Percentiles rank a stretch among this genome's conserved stretches.
Evolutionary conservation across 2,797 vertebrate species (phyloP).

Genomic region (Cephalopachus bancanus): DNA sequence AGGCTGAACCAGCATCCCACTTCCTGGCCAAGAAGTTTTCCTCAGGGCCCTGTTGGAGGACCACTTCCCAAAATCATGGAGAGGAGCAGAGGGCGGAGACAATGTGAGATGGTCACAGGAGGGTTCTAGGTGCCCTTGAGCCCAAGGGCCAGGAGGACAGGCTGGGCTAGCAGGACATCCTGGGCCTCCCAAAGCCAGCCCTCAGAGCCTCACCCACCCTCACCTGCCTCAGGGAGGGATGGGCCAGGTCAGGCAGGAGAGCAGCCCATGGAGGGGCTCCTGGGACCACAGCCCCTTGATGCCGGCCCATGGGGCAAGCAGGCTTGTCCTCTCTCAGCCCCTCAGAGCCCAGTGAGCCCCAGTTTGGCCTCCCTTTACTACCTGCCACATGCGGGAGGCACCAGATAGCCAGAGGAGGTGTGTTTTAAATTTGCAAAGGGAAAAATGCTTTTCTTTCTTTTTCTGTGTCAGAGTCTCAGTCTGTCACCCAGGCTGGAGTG

Average conservation of each 20-base stretch:
- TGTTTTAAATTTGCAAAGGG: slow-evolving; percentile 23
- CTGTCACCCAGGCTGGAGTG: no score
- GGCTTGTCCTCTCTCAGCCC: neutral
- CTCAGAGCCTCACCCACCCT: neutral
- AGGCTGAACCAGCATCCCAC: neutral
- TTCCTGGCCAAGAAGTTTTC: neutral
- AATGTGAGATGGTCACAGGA: rapidly evolving
- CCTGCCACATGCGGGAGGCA: neutral
- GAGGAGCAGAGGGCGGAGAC: neutral
- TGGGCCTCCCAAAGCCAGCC: neutral
- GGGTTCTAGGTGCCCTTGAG: neutral
- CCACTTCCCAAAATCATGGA: neutral
- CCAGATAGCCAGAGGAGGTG: neutral
- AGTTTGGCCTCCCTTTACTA: neutral
- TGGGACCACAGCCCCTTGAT: no score
- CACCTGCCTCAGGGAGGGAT: neutral
- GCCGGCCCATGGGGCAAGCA: neutral
- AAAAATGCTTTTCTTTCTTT: neutral
- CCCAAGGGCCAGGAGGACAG: neutral
- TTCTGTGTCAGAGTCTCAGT: no score
- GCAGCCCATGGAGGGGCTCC: neutral
- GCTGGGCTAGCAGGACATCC: neutral
- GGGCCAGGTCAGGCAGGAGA: neutral
- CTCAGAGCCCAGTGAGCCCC: neutral
- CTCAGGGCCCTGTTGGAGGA: neutral